Base-by-base conservation (phyloP, 1,140 invertebrate genomes). In the Micrasema minimum region DNA sequence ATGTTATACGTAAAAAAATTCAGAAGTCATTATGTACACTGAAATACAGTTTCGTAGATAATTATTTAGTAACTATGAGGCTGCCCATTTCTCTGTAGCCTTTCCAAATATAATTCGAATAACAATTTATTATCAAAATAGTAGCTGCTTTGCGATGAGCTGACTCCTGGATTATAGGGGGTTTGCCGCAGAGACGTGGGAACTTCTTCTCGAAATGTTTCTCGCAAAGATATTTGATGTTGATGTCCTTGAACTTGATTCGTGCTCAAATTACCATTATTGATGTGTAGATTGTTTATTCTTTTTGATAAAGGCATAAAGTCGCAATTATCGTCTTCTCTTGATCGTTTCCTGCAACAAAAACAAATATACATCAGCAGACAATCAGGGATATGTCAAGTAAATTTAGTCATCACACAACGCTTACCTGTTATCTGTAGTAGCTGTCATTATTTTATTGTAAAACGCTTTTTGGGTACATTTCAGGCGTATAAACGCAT, bases 281-380 rank as follows among this genome's bases (percentile, higher is more conserved):
- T 91, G 46, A 93, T 88, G 75, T 92, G 90, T n/a, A 93, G 82
- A 80, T 92, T 92, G 75, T 92, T 93, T 69, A 92, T 92, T 76
- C 90, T 83, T 80, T 93, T 93, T 20, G 90, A 92, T 26, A 93
- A 77, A 50, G 91, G 91, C 86, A 90, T 90, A 76, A 92, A 92
- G 77, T 92, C 90, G 75, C 88, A 88, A 41, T 85, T 84, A 73
- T 91, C 90, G 71, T 90, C 90, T 80, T 91, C 89, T 43, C 89
- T 83, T 2, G 85, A 84, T 74, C 90, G 84, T 84, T 92, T 92
- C 75, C 90, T 91, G 78, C 7, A 75, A 83, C 77, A 66, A 66
- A 50, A 38, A 71, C 12, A 69, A 48, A 55, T 23, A 59, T 14
- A 55, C 37, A 43, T 26, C 22, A 6, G 23, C 20, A 26, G 12